Evolutionary conservation across 1,140 invertebrate species (phyloP), one percentile per base, ranked within the genome.

Genomic region (Pentalonia nigronervosa): DNA sequence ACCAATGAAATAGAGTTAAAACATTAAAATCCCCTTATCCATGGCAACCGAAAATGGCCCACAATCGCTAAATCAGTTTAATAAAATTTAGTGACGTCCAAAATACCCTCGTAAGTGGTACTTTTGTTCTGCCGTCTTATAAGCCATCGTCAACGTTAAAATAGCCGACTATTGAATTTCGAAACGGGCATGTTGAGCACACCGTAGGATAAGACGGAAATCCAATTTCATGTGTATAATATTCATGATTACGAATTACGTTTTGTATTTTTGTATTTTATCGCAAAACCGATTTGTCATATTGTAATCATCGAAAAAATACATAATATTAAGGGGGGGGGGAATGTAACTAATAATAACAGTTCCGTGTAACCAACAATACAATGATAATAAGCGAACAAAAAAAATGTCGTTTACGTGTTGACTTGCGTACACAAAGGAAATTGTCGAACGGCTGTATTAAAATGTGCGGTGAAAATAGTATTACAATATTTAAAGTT

Each of bases 11-110:
- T 48, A 47, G 84, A 48, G 84, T 87, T 47, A 48, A n/a, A 48
- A 87, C 45, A n/a, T 45, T 76, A 76, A n/a, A 76, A 76, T n/a
- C n/a, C 60, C n/a, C 30, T 76, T 76, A 76, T 76, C 34, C 36
- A 3, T 7, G 20, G 23, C 20, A 83, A 41, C 20, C 81, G 81
- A 83, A 34, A 23, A 36, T 81, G n/a, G 11, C 20, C n/a, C 36
- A 34, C 20, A 86, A 86, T 86, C 83, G 83, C 83, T 25, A 47
- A 86, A 86, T 86, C 83, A 45, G 83, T 86, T 86, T 30, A 45
- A 86, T 86, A 86, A 45, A 86, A 45, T 86, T 25, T 86, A 86
- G 41, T 11, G 83, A 45, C 41, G 30, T 76, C 60, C 60, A 76
- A 76, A 76, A 76, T 76, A 76, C 60, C 30, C 41, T 86, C 41